Conservation (phyloP, 2,113 vertebrate species). For the Calypte anna region DNA sequence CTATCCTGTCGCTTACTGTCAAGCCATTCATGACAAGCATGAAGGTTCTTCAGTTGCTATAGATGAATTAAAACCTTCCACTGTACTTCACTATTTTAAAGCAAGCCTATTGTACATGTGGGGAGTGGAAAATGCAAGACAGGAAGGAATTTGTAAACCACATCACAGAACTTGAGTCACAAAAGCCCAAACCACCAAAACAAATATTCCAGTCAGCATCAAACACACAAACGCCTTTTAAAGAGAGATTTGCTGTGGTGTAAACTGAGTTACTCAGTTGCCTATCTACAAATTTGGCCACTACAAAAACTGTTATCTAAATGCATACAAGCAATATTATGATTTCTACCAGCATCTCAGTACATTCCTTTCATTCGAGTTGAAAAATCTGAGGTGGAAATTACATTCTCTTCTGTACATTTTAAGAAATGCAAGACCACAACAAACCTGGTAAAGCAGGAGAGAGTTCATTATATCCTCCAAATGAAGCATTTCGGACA, state of each 20-base stretch:
- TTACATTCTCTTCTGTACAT: background rate
- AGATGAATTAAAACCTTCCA: background rate
- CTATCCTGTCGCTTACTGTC: background rate
- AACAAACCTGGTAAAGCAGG: constrained; percentile 92
- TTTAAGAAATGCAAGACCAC: constrained; percentile 47
- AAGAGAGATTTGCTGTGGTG: background rate
- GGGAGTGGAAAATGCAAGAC: background rate
- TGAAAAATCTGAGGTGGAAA: background rate
- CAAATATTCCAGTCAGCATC: background rate
- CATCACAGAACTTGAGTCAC: background rate
- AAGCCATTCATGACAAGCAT: background rate
- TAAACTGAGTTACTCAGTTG: background rate
- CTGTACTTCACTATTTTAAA: background rate
- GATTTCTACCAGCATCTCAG: background rate
- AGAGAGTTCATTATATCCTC: constrained; percentile 94
- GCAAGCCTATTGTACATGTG: background rate
- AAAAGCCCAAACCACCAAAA: background rate
- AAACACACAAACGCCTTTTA: background rate
- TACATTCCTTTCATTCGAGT: background rate
- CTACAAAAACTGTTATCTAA: background rate
- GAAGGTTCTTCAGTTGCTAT: background rate
- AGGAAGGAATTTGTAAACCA: background rate
- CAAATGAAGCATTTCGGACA: constrained; percentile 96
- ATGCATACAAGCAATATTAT: background rate
- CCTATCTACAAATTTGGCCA: background rate